A percentile compares a stretch with the other conserved stretches of the same genome.
phyloP scores from a whole-genome alignment of 2,888 invertebrate species.

The Chloroclysta siterata region DNA sequence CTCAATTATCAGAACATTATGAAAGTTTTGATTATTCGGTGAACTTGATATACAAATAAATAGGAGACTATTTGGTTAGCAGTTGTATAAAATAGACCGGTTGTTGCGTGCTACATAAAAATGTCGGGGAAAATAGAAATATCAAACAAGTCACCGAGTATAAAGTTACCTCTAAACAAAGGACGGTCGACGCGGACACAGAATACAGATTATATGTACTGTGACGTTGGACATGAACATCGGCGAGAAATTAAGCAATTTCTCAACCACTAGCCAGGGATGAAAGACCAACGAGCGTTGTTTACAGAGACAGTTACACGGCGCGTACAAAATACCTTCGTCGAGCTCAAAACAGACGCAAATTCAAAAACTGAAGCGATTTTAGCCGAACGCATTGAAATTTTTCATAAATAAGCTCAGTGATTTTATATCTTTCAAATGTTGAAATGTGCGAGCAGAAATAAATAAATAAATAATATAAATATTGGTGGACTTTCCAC shows the following conservation, averaged over 20 bases:
- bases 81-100: no score
- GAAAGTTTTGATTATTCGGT: no score
- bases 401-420: no score
- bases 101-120: neutral
- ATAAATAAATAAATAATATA: no score
- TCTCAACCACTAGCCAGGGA: conserved; percentile 19
- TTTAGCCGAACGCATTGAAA: no score
- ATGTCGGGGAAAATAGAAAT: neutral
- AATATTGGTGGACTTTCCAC: no score
- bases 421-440: no score
- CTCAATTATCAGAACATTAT: no score
- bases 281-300: conserved; percentile 32
- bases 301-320: conserved; percentile 34
- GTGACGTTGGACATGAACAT: conserved; percentile 14
- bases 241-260: conserved; percentile 35
- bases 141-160: neutral
- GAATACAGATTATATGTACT: no score
- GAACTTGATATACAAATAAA: no score
- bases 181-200: conserved; percentile 1
- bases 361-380: neutral
- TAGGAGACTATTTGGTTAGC: no score
- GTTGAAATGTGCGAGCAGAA: no score
- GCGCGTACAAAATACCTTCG: conserved; percentile 39
- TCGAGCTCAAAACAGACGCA: conserved; percentile 19
- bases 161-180: conserved; percentile 9